These are phyloP conservation scores for Budorcas taxicolor DNA, from an alignment of 2,113 vertebrate genomes.

Conservation along the genomic window DNA sequence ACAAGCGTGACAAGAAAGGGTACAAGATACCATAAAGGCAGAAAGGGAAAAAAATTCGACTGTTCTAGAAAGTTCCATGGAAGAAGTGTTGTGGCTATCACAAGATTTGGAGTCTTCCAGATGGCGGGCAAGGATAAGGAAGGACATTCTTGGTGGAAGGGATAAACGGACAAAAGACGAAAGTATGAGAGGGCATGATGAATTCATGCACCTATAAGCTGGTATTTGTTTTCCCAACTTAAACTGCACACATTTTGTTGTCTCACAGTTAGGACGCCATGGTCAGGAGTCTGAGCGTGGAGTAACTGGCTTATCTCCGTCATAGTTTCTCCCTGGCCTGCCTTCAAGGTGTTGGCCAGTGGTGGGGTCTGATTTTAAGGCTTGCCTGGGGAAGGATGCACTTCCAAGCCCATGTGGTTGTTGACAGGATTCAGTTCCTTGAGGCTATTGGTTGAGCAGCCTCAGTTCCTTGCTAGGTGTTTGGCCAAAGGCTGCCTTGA, in stretches of 20 bases:
- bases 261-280: background rate
- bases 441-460: background rate
- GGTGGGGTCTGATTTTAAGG: background rate
- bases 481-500: background rate
- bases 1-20: background rate
- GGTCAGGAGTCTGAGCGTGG: background rate
- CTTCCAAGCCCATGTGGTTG: background rate
- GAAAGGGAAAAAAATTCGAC: background rate
- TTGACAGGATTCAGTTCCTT: background rate
- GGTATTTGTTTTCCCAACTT: background rate
- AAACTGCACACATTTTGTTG: background rate
- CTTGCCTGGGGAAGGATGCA: background rate
- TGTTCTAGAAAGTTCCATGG: background rate
- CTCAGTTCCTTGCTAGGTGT: background rate
- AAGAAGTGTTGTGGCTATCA: background rate
- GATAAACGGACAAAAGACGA: rapidly evolving
- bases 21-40: too few species aligned
- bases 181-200: background rate
- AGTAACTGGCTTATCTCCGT: background rate
- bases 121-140: background rate
- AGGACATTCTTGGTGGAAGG: background rate
- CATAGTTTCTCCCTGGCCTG: background rate
- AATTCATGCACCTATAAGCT: background rate
- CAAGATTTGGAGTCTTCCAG: background rate
- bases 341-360: background rate